These are phyloP conservation scores for Gallirallus australis DNA, from an alignment of 2,797 vertebrate genomes.

Conservation along the genomic window DNA sequence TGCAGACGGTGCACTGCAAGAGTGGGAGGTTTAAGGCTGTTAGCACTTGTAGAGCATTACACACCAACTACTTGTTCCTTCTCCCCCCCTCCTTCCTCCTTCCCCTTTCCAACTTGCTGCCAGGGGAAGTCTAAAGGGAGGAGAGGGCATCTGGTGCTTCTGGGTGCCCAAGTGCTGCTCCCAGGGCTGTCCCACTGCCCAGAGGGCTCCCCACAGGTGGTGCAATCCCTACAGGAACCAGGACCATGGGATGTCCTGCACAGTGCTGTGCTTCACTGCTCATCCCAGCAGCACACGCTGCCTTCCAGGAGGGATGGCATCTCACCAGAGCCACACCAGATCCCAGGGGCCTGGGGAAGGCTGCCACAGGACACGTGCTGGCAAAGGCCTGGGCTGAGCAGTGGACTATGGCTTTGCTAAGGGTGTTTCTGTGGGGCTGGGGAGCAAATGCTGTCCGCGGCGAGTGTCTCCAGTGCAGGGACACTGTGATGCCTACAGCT, in stretches of 20 bases:
- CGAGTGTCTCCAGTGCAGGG: not conserved
- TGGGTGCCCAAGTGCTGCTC: rapidly evolving
- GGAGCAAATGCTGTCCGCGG: not conserved
- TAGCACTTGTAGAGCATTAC: not conserved
- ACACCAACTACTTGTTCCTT: not conserved
- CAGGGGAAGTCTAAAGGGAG: not conserved
- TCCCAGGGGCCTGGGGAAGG: too few species aligned
- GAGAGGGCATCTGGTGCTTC: not conserved
- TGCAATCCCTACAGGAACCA: rapidly evolving
- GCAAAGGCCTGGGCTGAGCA: not conserved
- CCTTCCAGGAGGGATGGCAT: not conserved
- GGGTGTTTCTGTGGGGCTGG: not conserved
- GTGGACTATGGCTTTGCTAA: rapidly evolving
- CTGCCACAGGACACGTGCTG: not conserved
- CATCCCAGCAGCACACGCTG: not conserved
- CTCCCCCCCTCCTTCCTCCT: too few species aligned
- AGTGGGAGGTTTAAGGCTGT: not conserved
- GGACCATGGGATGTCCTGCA: not conserved
- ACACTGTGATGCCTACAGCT: not conserved
- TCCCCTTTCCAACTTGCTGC: not conserved
- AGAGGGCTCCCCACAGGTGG: rapidly evolving
- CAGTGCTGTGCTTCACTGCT: rapidly evolving
- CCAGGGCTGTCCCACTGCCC: too few species aligned
- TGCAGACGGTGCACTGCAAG: not conserved
- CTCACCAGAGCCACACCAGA: rapidly evolving